Evolutionary conservation across 2,113 vertebrate genomes (phyloP).

Genomic region (Phrynosoma blainvillii): DNA sequence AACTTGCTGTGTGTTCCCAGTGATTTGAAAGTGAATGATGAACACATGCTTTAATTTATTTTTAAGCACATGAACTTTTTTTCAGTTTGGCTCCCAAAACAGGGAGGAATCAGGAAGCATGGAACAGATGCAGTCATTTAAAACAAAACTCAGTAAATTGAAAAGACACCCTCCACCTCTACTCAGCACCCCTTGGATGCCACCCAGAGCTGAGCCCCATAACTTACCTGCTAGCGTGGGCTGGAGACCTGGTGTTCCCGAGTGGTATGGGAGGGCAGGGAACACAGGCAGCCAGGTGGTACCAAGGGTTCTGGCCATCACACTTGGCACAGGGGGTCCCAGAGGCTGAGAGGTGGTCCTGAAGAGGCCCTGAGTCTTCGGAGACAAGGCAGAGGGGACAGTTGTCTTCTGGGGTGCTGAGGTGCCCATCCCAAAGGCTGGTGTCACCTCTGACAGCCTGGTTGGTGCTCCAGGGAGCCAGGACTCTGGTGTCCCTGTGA

Average conservation of each 20-base stretch:
- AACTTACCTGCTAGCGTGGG: constrained; percentile 38
- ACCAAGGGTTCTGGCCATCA: background rate
- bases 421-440: background rate
- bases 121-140: too few species aligned
- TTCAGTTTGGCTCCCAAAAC: too few species aligned
- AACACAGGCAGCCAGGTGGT: constrained; percentile 62
- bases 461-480: too few species aligned
- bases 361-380: constrained; percentile 62
- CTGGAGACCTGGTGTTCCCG: constrained; percentile 65
- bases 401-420: background rate
- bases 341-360: constrained; percentile 60
- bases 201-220: background rate
- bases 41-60: too few species aligned
- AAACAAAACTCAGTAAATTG: too few species aligned
- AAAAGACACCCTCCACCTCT: too few species aligned
- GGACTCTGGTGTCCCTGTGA: background rate
- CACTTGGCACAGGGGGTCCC: constrained; percentile 13
- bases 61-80: too few species aligned
- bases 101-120: too few species aligned
- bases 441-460: background rate
- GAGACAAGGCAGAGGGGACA: background rate
- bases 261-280: constrained; percentile 52
- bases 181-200: too few species aligned
- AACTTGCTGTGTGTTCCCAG: too few species aligned
- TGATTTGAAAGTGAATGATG: too few species aligned